A percentile compares a stretch with the other conserved stretches of the same genome.
Conservation (phyloP, 2,113 vertebrate genomes). For the Thymallus thymallus region DNA sequence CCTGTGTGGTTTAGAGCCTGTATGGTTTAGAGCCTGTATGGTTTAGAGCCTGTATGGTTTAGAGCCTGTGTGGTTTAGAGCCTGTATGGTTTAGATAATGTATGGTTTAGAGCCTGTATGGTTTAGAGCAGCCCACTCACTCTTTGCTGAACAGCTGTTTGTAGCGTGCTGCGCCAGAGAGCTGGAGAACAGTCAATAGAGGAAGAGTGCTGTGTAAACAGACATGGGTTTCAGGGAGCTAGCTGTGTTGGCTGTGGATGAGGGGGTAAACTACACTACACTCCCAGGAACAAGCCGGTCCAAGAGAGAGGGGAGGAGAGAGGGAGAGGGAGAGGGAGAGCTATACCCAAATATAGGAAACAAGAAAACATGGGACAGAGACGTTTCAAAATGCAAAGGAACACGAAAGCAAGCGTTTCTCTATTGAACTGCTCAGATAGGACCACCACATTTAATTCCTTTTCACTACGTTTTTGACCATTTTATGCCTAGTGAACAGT, state of each 20-base stretch:
- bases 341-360: background rate
- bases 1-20: constrained; percentile 47
- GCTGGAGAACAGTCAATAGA: constrained; percentile 71
- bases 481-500: too few relatives aligned
- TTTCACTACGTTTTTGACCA: too few relatives aligned
- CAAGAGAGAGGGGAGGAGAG: constrained; percentile 9
- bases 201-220: constrained; percentile 72
- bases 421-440: too few relatives aligned
- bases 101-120: constrained; percentile 48
- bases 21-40: constrained; percentile 48
- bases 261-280: constrained; percentile 65
- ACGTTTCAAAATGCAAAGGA: background rate
- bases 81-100: constrained; percentile 47
- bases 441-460: too few relatives aligned
- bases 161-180: constrained; percentile 52
- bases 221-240: constrained; percentile 60
- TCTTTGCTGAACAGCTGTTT: constrained; percentile 72
- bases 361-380: background rate
- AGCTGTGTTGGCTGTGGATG: constrained; percentile 54
- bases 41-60: constrained; percentile 48
- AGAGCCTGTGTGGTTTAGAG: constrained; percentile 47
- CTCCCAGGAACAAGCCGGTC: constrained; percentile 51
- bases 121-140: constrained; percentile 49
- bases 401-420: too few relatives aligned
- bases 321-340: background rate